Percentiles rank a stretch among this genome's conserved stretches.
phyloP scores from a whole-genome alignment of 2,797 vertebrate genomes.

The Sardinella longiceps region DNA sequence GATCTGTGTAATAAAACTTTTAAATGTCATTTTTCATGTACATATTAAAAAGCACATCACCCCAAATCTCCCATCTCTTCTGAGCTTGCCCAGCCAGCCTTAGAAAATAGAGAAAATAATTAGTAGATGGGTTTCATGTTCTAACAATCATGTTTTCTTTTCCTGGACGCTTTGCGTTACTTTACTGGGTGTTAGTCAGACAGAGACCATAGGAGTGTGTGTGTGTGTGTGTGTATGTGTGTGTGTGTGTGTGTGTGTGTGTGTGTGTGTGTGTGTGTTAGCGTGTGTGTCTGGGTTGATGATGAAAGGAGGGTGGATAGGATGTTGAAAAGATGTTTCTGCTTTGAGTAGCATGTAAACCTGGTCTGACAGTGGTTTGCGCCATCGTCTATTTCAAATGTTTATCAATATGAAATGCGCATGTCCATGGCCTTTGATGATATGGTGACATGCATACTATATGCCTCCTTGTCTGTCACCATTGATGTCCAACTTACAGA shows the following conservation, averaged over 20 bases:
- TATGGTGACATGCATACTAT: not conserved
- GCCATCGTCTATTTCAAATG: slow-evolving; percentile 21
- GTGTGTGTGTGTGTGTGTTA: not conserved
- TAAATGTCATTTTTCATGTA: slow-evolving; percentile 60
- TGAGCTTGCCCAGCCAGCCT: not conserved
- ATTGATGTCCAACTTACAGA: not conserved
- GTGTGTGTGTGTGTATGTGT: not conserved
- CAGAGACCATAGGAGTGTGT: not conserved
- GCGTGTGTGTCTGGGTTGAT: not conserved
- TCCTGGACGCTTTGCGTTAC: not conserved
- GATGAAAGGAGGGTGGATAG: slow-evolving; percentile 19
- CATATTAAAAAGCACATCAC: slow-evolving; percentile 62
- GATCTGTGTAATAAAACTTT: slow-evolving; percentile 61
- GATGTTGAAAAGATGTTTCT: slow-evolving; percentile 38
- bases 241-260: not conserved
- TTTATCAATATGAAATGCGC: slow-evolving; percentile 46
- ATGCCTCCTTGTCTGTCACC: not conserved
- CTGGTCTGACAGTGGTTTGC: slow-evolving; percentile 32
- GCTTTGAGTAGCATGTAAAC: slow-evolving; percentile 37
- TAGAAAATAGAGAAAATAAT: not conserved
- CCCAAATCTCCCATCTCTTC: slow-evolving; percentile 50
- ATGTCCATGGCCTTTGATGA: slow-evolving; percentile 12
- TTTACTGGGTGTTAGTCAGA: not conserved
- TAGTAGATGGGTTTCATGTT: not conserved
- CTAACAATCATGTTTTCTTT: not conserved